Conservation (phyloP, 2,113 vertebrate species). For the Amphiprion ocellaris region DNA sequence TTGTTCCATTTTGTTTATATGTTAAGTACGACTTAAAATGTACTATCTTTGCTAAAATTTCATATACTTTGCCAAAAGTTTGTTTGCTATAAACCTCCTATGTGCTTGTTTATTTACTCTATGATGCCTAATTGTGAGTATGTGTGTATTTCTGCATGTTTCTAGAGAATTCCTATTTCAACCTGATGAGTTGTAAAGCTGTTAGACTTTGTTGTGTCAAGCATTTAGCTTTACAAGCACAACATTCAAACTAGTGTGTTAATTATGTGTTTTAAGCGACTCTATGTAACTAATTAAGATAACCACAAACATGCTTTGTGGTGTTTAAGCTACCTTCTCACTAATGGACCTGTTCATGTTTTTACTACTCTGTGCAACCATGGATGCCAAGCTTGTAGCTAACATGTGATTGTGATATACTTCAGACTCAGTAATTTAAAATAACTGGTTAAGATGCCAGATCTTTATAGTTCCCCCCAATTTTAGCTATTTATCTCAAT, state of each 20-base stretch:
- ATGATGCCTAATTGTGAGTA: neutral
- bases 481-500: slow-evolving; percentile 7
- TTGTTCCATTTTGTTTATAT: neutral
- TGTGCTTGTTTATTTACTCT: slow-evolving; percentile 20
- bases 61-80: neutral
- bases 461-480: neutral
- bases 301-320: neutral
- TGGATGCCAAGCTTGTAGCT: slow-evolving; percentile 36
- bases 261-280: slow-evolving; percentile 2
- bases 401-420: slow-evolving; percentile 15
- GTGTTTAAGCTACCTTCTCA: slow-evolving; percentile 18
- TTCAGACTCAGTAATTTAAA: neutral
- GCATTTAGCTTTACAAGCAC: slow-evolving; percentile 11
- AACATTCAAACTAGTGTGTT: slow-evolving; percentile 6
- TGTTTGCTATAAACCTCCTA: slow-evolving; percentile 5
- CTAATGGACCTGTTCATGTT: neutral
- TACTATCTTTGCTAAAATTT: slow-evolving; percentile 42
- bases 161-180: slow-evolving; percentile 10
- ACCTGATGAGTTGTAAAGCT: slow-evolving; percentile 25
- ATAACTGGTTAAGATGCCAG: neutral
- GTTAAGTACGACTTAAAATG: neutral
- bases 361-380: slow-evolving; percentile 40
- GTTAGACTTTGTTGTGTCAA: slow-evolving; percentile 13
- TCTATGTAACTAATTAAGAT: slow-evolving; percentile 7
- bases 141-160: slow-evolving; percentile 10